Conservation (phyloP, 64 coral and sea anemone genomes). For the Montipora efflorescens region DNA sequence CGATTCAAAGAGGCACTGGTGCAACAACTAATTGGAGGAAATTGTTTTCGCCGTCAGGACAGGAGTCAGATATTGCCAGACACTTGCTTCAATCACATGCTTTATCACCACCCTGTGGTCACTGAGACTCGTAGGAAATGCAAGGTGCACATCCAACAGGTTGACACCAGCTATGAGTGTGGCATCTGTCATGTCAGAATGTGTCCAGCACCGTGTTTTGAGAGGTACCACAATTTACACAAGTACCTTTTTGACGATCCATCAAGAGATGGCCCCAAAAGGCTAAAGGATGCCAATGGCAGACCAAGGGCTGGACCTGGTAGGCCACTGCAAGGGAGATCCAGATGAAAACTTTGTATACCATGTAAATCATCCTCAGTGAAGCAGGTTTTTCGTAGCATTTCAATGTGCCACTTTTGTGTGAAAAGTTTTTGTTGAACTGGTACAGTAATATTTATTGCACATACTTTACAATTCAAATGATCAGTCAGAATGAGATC, state of each 20-base stretch:
- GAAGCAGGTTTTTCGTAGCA: no score
- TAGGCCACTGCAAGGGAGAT: not conserved
- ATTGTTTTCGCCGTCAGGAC: no score
- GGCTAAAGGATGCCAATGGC: constrained; percentile 10
- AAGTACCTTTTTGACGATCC: not conserved
- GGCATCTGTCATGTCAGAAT: not conserved
- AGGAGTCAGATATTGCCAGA: not conserved
- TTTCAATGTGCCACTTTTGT: no score
- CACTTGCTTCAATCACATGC: no score
- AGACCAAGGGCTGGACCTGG: constrained; percentile 27
- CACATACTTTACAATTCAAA: no score
- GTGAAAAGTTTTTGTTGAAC: no score
- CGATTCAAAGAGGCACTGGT: not conserved
- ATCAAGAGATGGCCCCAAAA: not conserved
- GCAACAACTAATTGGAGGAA: no score
- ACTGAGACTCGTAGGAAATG: not conserved
- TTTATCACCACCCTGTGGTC: not conserved
- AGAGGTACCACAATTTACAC: not conserved
- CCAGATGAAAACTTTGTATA: not conserved
- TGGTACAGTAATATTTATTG: no score
- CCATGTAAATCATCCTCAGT: no score
- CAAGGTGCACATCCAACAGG: not conserved
- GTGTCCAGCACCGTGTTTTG: not conserved
- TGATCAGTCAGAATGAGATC: no score
- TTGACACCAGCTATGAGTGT: not conserved